Conservation (phyloP, 2,888 invertebrate genomes). For the Tetragonisca angustula region DNA sequence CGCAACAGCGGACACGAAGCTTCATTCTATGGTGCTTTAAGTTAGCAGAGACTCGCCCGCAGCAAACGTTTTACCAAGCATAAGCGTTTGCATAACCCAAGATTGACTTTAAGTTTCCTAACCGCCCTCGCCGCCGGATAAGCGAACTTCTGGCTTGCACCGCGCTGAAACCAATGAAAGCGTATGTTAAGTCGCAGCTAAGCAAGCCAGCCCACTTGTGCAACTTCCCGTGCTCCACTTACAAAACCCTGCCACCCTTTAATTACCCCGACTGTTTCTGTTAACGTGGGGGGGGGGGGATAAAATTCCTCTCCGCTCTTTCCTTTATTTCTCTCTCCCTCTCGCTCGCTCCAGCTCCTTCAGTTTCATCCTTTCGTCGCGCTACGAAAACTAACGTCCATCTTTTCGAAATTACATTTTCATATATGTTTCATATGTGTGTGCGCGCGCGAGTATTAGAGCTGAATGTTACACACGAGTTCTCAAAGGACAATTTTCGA, state of each 20-base stretch:
- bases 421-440: not conserved
- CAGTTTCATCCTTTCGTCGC: not conserved
- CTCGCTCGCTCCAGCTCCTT: too few species aligned
- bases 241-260: slow-evolving; percentile 22
- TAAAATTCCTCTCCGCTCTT: not conserved
- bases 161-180: slow-evolving; percentile 50
- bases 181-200: slow-evolving; percentile 72
- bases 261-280: slow-evolving; percentile 12
- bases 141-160: slow-evolving; percentile 57
- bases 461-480: too few species aligned
- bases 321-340: too few species aligned
- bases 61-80: slow-evolving; percentile 72
- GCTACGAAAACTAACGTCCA: not conserved
- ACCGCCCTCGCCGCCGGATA: slow-evolving; percentile 61
- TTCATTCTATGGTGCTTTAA: slow-evolving; percentile 43
- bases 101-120: slow-evolving; percentile 78
- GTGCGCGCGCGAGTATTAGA: not conserved
- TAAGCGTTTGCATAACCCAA: slow-evolving; percentile 79
- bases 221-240: slow-evolving; percentile 42
- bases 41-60: slow-evolving; percentile 66
- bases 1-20: slow-evolving; percentile 33
- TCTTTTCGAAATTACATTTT: not conserved
- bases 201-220: slow-evolving; percentile 58
- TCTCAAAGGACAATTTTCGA: not conserved
- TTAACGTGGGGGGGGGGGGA: too few species aligned